A percentile compares a stretch with the other conserved stretches of the same genome.
phyloP scores from a whole-genome alignment of 1,140 invertebrate genomes.

The Coenobita brevimanus region DNA sequence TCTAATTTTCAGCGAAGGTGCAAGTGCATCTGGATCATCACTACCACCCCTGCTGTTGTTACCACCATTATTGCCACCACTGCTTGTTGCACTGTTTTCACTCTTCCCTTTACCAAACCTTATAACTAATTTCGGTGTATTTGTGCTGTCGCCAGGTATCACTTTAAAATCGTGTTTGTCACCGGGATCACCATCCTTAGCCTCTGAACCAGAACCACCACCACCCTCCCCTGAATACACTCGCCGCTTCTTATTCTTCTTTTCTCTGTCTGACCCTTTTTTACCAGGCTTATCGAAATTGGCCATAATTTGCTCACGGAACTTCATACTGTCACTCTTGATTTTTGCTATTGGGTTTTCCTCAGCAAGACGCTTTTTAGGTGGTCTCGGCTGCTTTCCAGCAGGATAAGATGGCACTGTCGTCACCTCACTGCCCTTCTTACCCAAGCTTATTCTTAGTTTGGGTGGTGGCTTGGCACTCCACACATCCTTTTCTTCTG shows the following conservation, averaged over 20 bases:
- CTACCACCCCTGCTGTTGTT: conserved; percentile 1
- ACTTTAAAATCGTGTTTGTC: conserved; percentile 49
- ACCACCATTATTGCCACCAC: background rate
- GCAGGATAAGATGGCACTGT: conserved; percentile 62
- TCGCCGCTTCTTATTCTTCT: conserved; percentile 73
- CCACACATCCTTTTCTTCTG: conserved; percentile 29
- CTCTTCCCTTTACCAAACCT: conserved; percentile 45
- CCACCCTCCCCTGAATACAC: conserved; percentile 23
- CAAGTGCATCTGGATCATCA: background rate
- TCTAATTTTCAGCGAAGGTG: conserved; percentile 37
- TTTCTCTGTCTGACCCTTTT: conserved; percentile 75
- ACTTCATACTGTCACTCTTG: conserved; percentile 90
- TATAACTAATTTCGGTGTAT: conserved; percentile 56
- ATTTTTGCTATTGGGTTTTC: conserved; percentile 83
- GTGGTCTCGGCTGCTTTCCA: conserved; percentile 78
- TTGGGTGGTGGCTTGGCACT: conserved; percentile 59
- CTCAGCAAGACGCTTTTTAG: conserved; percentile 81
- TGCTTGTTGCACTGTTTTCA: conserved; percentile 30
- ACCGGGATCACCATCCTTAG: conserved; percentile 25
- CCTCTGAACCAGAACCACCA: conserved; percentile 11
- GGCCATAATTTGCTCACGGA: conserved; percentile 86
- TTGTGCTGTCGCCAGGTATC: conserved; percentile 45
- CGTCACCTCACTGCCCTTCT: conserved; percentile 65
- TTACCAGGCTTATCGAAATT: conserved; percentile 77
- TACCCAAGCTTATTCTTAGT: conserved; percentile 70